Conservation (phyloP, 2,113 vertebrate genomes). For the Cacatua alba region DNA sequence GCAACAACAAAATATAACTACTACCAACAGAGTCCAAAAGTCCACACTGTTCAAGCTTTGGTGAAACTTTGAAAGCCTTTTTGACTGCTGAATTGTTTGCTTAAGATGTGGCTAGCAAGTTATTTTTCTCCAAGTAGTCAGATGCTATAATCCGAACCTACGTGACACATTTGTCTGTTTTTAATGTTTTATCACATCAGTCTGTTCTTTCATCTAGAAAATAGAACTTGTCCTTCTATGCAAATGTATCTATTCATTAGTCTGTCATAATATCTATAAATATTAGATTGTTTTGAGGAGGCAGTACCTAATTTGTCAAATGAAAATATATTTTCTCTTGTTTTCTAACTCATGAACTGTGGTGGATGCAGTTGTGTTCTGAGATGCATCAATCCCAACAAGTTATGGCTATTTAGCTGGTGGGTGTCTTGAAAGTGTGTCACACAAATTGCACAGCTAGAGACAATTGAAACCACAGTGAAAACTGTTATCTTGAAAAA, state of each 20-base stretch:
- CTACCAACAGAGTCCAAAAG: not conserved
- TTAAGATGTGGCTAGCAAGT: not conserved
- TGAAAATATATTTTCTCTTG: constrained; percentile 44
- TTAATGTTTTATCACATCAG: not conserved
- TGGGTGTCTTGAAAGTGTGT: constrained; percentile 39
- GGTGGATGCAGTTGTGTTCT: constrained; percentile 29
- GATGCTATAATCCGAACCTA: constrained; percentile 30
- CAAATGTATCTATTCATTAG: constrained; percentile 57
- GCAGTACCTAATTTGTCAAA: constrained; percentile 33
- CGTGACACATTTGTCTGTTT: constrained; percentile 30
- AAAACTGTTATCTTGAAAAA: constrained; percentile 44
- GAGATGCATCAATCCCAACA: not conserved
- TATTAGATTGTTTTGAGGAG: constrained; percentile 51
- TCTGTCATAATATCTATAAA: constrained; percentile 64
- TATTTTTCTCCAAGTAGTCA: constrained; percentile 22
- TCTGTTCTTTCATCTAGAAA: constrained; percentile 53
- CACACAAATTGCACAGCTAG: constrained; percentile 25
- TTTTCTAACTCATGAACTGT: constrained; percentile 15
- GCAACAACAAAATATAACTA: not conserved
- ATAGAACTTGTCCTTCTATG: constrained; percentile 16
- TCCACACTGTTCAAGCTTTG: constrained; percentile 25
- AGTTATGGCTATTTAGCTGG: not conserved
- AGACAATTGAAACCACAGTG: constrained; percentile 22
- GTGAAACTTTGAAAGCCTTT: constrained; percentile 23
- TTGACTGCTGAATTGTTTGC: not conserved